Evolutionary conservation across 2,888 invertebrate genomes (phyloP).

Genomic region (Caenorhabditis wallacei): DNA sequence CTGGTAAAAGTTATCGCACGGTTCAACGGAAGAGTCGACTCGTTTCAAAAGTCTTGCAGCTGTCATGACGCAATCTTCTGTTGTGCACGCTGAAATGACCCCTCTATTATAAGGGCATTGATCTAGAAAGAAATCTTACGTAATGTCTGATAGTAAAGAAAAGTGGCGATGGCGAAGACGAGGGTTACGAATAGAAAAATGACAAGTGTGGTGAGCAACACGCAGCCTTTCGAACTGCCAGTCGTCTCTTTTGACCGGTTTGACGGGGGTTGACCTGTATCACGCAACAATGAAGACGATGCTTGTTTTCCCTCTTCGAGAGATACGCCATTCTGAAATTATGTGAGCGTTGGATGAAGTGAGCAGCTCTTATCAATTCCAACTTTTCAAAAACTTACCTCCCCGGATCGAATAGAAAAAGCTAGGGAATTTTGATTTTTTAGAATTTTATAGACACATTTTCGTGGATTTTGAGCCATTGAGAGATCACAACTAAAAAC

Average conservation of each 20-base stretch:
- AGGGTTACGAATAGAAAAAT: slow-evolving; percentile 62
- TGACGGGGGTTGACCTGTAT: slow-evolving; percentile 52
- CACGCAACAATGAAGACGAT: slow-evolving; percentile 61
- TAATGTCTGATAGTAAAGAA: slow-evolving; percentile 43
- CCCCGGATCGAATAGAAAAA: background rate
- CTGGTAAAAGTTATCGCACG: slow-evolving; percentile 69
- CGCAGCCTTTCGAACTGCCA: slow-evolving; percentile 47
- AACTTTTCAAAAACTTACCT: background rate
- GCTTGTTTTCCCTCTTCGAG: slow-evolving; percentile 68
- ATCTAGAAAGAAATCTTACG: slow-evolving; percentile 42
- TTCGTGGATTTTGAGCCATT: background rate
- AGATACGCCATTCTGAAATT: slow-evolving; percentile 67
- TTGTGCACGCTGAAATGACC: slow-evolving; percentile 54
- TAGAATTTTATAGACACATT: slow-evolving; percentile 32
- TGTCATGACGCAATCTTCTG: slow-evolving; percentile 62
- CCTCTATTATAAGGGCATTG: background rate
- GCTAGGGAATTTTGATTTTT: slow-evolving; percentile 34
- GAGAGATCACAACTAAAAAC: background rate
- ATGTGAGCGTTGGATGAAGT: background rate
- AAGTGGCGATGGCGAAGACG: slow-evolving; percentile 59
- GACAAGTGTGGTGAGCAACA: slow-evolving; percentile 55
- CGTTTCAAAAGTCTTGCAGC: slow-evolving; percentile 55
- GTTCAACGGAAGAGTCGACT: slow-evolving; percentile 40
- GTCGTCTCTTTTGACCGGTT: slow-evolving; percentile 37
- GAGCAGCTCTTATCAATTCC: too few relatives aligned